Base-by-base conservation (phyloP, 2,888 invertebrate species). In the Zootermopsis nevadensis region DNA sequence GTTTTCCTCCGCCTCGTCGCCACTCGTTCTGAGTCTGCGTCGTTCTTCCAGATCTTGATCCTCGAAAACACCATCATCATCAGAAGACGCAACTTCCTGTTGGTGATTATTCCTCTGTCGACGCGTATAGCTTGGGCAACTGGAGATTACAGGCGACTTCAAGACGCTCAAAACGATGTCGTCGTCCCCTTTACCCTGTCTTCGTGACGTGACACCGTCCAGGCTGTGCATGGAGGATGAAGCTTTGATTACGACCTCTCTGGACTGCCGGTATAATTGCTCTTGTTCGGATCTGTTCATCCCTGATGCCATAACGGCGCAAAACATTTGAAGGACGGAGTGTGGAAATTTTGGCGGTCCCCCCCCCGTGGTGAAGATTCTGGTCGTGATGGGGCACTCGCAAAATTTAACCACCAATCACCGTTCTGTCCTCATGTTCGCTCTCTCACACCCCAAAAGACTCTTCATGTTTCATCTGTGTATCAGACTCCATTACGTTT, bases 211-310 rank as follows among this genome's bases (percentile, higher is more conserved):
- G 85, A 86, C 55, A 84, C 76, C 85, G 48, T 15, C 30, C 2
- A 31, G 42, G 12, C 24, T 42, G 33, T 79, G 69, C 27, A 72
- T 53, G 35, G 35, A 30, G 27, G 66, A 42, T 0, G 83, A 74
- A 19, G 83, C 74, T 6, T 67, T 84, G 27, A 81, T 66, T 77
- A 90, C 91, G 84, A 93, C 89, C 87, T 92, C 92, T 86, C 93
- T 91, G 86, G 93, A 93, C 87, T 93, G 93, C 86, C 93, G 90
- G 87, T 91, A 93, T 86, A 93, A 89, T 86, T 90, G 91, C 88
- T 93, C 93, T 89, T 93, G 93, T 88, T 93, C 93, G 85, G 92
- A 92, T 84, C 93, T 91, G 90, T 93, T 93, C 93, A 93, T 93
- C 69, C 69, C 76, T 87, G 90, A 90, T 87, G 90, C 90, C 89